phyloP scores from a whole-genome alignment of 64 coral and sea anemone genomes.

The Montipora capricornis region DNA sequence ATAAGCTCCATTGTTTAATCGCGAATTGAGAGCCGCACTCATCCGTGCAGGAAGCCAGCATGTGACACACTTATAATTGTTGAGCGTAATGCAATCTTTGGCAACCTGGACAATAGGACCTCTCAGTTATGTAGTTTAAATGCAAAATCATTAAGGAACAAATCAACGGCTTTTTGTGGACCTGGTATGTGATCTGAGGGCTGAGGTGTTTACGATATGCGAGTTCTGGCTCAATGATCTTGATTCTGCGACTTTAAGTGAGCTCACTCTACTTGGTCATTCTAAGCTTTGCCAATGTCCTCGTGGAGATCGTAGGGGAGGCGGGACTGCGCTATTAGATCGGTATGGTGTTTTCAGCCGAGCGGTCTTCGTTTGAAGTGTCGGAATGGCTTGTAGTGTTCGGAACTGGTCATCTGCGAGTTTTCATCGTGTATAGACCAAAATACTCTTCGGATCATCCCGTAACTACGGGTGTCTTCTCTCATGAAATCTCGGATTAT shows the following conservation, averaged over 20 bases:
- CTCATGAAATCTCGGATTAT: constrained; percentile 53
- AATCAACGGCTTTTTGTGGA: constrained; percentile 60
- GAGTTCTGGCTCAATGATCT: constrained; percentile 43
- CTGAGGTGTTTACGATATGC: constrained; percentile 51
- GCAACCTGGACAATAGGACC: constrained; percentile 6
- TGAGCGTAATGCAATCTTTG: too few relatives aligned
- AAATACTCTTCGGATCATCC: constrained; percentile 53
- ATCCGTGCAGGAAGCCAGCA: too few relatives aligned
- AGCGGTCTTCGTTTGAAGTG: constrained; percentile 70
- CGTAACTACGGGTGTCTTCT: constrained; percentile 51
- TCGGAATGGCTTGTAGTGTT: constrained; percentile 70
- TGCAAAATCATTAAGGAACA: constrained; percentile 42
- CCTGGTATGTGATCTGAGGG: background rate
- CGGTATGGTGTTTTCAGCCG: constrained; percentile 52
- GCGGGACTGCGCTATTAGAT: constrained; percentile 60
- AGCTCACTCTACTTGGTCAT: constrained; percentile 47
- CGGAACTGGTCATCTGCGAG: constrained; percentile 23
- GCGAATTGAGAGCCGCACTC: too few relatives aligned
- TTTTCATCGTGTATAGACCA: constrained; percentile 63
- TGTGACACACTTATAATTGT: too few relatives aligned
- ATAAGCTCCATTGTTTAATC: too few relatives aligned
- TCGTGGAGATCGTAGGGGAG: constrained; percentile 32
- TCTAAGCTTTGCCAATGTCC: constrained; percentile 62
- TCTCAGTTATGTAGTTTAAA: constrained; percentile 44
- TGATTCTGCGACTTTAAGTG: constrained; percentile 35